Evolutionary conservation across 53 echinoderm and acorn worm genomes (phyloP).

Genomic region (Crossaster papposus): DNA sequence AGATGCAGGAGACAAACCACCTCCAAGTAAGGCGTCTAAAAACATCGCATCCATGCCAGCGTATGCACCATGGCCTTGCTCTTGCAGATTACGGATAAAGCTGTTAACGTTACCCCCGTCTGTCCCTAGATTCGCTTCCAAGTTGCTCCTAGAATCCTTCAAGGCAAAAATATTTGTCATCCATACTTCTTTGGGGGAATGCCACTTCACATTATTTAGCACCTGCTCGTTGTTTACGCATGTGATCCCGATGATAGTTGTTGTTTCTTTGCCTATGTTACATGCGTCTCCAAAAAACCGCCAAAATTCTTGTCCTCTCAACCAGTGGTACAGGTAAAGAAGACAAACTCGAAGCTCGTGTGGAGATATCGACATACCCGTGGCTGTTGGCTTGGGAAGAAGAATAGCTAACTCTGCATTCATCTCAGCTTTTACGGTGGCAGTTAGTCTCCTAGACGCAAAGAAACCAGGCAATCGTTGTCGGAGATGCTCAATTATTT

Average conservation of each 20-base stretch:
- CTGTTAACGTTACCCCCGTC: constrained; percentile 23
- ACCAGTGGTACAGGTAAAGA: too few species aligned
- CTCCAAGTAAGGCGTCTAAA: constrained; percentile 28
- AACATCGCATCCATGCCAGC: constrained; percentile 45
- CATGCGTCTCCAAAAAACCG: too few species aligned
- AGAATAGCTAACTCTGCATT: too few species aligned
- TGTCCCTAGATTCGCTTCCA: constrained; percentile 31
- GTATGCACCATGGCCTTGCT: constrained; percentile 31
- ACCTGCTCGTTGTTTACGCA: constrained; percentile 30
- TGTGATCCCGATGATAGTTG: constrained; percentile 21
- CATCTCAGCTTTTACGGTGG: too few species aligned
- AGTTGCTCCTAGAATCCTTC: constrained; percentile 38
- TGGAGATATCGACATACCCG: too few species aligned
- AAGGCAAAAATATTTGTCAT: constrained; percentile 39
- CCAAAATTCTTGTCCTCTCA: too few species aligned
- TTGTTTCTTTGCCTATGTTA: not conserved
- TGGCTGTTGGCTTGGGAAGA: too few species aligned
- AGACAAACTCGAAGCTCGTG: too few species aligned
- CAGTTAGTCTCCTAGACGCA: constrained; percentile 18
- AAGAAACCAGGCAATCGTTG: constrained; percentile 34
- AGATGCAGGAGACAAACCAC: not conserved
- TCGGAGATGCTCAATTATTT: constrained; percentile 30
- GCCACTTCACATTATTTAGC: constrained; percentile 45
- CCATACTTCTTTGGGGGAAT: constrained; percentile 46
- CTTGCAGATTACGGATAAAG: constrained; percentile 5